Conservation (phyloP, 2,113 vertebrate species). For the Amblyornis subalaris region DNA sequence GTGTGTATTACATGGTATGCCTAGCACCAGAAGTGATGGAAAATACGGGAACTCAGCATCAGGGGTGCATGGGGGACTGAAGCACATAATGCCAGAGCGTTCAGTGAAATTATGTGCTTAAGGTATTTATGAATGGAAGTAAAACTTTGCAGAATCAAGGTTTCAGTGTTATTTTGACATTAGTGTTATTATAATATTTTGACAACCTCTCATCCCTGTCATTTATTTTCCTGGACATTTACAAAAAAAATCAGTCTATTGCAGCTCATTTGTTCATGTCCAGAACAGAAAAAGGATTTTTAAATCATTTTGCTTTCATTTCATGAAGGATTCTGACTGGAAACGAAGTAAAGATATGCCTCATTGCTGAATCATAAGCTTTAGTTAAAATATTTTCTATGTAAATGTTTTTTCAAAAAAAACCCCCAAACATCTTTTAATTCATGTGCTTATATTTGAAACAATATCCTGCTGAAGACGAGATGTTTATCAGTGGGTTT, state of each 20-base stretch:
- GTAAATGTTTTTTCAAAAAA: not conserved
- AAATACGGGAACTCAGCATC: not conserved
- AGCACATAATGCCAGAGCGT: not conserved
- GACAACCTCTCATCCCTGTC: not conserved
- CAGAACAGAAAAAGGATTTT: not conserved
- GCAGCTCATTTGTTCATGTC: not conserved
- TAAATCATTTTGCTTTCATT: not conserved
- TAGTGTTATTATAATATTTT: not conserved
- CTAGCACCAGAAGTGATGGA: not conserved
- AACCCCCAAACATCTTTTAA: not conserved
- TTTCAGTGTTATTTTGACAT: not conserved
- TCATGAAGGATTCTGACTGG: not conserved
- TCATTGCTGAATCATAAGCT: not conserved
- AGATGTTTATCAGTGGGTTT: slow-evolving; percentile 1
- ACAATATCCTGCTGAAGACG: not conserved
- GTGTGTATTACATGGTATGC: not conserved
- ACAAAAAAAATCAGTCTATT: not conserved
- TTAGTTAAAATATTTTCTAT: not conserved
- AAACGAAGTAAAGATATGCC: not conserved
- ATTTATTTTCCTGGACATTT: not conserved
- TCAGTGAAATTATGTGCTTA: not conserved
- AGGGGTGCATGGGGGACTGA: not conserved
- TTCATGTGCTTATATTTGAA: not conserved
- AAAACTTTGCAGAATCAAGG: not conserved
- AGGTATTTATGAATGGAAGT: not conserved